Base-by-base conservation (phyloP, 2,888 invertebrate species). In the Marronus borbonicus region DNA sequence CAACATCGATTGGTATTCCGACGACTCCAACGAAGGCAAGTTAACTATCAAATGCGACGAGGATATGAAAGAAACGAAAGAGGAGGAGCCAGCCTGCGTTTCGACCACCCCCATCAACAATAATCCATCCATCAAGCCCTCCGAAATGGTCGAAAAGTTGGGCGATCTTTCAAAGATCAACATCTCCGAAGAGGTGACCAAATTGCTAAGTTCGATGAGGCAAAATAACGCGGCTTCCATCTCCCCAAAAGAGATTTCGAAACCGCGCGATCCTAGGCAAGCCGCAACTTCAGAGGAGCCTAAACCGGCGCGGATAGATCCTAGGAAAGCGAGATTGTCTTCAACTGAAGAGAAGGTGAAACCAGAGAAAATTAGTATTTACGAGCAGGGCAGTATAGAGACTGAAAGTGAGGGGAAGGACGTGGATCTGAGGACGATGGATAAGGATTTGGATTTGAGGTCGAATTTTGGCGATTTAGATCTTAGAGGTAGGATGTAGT, bases 101-200 rank as follows among this genome's bases (percentile, higher is more conserved):
- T 7, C 49, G 17, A 49, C 3, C 4, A 1, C 44, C 31, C 4
- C 39, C 7, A 24, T 17, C n/a, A 50, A 24, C 7, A 20, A 36
- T 36, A 36, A 62, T n/a, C 14, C 88, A 1, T 89, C 82, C 62
- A 86, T 89, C 75, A 90, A 90, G 60, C 92, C 92, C 0, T 90
- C 92, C 64, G 92, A 88, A 62, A 90, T 92, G 55, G 90, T 93
- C 44, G 93, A 92, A 83, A 92, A 92, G 84, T 87, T 94, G 8
- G 93, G 93, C 1, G 93, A 94, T 86, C 88, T 94, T 50, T 94
- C 94, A 10, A 93, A 94, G 87, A 93, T 94, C 80, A 93, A 93
- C 82, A 94, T 94, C 78, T 93, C 93, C 74, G 93, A 92, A 81
- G 93, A 94, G 85, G 93, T 94, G 5, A 93, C 93, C 1, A 94